Conservation (phyloP, 37 sponge, comb jelly and placozoan species). For the Theonella swinhoei region DNA sequence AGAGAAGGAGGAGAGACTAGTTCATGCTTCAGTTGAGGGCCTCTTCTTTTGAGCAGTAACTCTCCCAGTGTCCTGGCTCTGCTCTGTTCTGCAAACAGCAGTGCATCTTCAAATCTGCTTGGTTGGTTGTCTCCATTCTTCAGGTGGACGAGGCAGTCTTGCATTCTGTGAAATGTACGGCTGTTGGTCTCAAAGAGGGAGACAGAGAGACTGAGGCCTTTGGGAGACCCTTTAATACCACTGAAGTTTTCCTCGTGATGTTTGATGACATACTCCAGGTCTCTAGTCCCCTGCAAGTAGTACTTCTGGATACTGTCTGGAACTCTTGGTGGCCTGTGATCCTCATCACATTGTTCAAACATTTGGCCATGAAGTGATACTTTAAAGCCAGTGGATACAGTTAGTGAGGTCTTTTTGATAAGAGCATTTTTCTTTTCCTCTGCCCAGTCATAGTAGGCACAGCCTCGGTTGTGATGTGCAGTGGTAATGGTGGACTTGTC, state of each 20-base stretch:
- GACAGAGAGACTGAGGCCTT: constrained; percentile 42
- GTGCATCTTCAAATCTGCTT: constrained; percentile 23
- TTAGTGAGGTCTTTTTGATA: background rate
- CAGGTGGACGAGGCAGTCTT: constrained; percentile 33
- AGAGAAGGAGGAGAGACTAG: constrained; percentile 31
- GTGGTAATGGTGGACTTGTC: constrained; percentile 30
- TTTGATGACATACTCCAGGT: constrained; percentile 26
- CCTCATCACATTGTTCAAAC: background rate
- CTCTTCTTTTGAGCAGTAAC: constrained; percentile 35
- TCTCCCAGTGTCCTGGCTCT: constrained; percentile 62
- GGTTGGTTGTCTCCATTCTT: background rate
- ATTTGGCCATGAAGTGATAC: constrained; percentile 4
- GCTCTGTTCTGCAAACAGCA: constrained; percentile 54
- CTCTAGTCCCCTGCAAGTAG: constrained; percentile 1
- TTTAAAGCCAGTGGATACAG: background rate
- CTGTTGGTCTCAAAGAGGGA: constrained; percentile 62
- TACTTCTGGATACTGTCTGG: background rate
- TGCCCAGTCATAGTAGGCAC: constrained; percentile 41
- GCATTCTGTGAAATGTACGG: constrained; percentile 49
- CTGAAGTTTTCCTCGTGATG: constrained; percentile 39
- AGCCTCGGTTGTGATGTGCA: constrained; percentile 69
- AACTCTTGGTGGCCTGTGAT: background rate
- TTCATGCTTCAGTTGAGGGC: background rate
- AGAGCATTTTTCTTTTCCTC: constrained; percentile 9
- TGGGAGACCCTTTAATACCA: constrained; percentile 39